These are phyloP conservation scores for Bubalus kerabau DNA, from an alignment of 2,113 vertebrate genomes.

Conservation along the genomic window DNA sequence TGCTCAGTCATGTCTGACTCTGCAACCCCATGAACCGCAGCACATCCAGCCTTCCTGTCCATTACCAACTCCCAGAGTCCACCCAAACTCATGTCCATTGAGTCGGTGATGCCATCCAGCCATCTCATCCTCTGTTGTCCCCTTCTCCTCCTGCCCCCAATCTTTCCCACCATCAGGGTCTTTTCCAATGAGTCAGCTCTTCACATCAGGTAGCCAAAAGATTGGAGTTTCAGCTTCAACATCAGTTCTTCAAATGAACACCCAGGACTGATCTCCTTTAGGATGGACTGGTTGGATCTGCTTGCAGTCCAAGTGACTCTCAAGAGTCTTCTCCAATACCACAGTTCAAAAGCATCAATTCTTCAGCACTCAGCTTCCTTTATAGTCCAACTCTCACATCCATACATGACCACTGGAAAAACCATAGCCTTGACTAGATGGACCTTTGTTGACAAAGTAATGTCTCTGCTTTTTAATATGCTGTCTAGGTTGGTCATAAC, in stretches of 20 bases:
- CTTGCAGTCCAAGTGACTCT: background rate
- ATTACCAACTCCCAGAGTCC: rapidly evolving
- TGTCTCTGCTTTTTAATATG: background rate
- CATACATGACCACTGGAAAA: background rate
- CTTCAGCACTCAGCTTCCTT: rapidly evolving
- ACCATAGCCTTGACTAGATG: background rate
- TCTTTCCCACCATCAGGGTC: background rate
- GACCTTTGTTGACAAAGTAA: background rate
- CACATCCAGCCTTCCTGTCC: background rate
- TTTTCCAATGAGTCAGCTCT: background rate
- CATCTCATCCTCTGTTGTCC: background rate
- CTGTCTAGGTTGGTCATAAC: background rate
- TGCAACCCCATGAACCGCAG: rapidly evolving
- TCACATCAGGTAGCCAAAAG: background rate
- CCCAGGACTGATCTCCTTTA: background rate
- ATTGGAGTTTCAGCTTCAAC: background rate
- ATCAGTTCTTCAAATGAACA: background rate
- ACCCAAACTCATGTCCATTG: background rate
- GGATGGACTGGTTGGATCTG: background rate
- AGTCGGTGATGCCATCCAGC: background rate
- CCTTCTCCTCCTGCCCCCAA: background rate
- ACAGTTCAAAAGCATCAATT: background rate
- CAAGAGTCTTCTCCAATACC: background rate
- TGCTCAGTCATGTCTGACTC: rapidly evolving
- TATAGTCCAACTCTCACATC: background rate